Base-by-base conservation (phyloP, 2,113 vertebrate species). In the Neodontobutis hainanensis region DNA sequence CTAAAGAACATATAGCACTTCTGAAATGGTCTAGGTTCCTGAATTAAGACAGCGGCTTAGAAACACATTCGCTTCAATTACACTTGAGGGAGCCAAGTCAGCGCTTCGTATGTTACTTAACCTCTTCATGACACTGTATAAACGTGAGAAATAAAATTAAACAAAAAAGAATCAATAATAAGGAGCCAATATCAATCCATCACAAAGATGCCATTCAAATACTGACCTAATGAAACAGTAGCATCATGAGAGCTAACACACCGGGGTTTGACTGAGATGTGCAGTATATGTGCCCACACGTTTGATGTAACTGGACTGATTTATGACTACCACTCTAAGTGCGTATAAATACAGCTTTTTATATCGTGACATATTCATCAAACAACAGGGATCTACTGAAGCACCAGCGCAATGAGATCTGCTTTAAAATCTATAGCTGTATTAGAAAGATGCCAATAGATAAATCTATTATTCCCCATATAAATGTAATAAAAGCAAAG, bases 141-240 rank as follows among this genome's bases (percentile, higher is more conserved):
- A 14, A 27, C 57, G 4, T 27, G 70, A 78, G 72, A 79, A 74
- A 58, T 45, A 15, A 52, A 61, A 47, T 48, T 56, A 80, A 62
- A 61, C 32, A n/a, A 50, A 67, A 65, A 53, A 6, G 4, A 55
- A 87, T 84, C 77, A 73, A 86, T 88, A 78, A 81, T 82, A 62
- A 60, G 5, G 15, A 64, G 48, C 34, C 71, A 61, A 81, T 84
- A 73, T 78, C 69, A 63, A 52, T 81, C 42, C 3, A 80, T 80
- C 71, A 76, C 63, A 53, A 47, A 61, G 16, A 56, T 15, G 40
- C 11, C 52, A 62, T 50, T 61, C 53, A 65, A 74, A 70, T 64
- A 45, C 27, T 60, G 32, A 82, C 70, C 63, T 73, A 70, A 71
- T 79, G 78, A 81, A 84, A 55, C 60, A 48, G 11, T 6, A 35